These are phyloP conservation scores for Danaus plexippus DNA, from an alignment of 1,140 invertebrate genomes.

Conservation along the genomic window DNA sequence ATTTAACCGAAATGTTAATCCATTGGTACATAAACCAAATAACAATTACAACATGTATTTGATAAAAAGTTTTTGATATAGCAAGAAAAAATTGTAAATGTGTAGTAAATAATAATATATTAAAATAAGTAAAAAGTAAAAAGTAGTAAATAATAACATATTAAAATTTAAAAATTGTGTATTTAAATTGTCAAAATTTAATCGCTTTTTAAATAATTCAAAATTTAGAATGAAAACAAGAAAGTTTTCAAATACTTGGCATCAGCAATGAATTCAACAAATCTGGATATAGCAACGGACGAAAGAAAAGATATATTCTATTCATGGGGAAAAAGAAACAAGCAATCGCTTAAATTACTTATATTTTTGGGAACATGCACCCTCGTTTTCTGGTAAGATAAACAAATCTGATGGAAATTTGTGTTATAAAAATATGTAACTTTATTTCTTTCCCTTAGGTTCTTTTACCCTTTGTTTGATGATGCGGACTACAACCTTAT, in stretches of 20 bases:
- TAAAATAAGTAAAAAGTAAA: too few species aligned
- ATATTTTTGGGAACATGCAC: slow-evolving; percentile 31
- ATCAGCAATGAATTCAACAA: slow-evolving; percentile 39
- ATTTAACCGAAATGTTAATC: too few species aligned
- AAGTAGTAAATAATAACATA: too few species aligned
- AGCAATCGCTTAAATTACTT: slow-evolving; percentile 24
- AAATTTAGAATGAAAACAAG: slow-evolving; percentile 9
- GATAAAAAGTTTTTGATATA: too few species aligned
- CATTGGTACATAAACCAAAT: too few species aligned
- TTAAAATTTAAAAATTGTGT: too few species aligned
- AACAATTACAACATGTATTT: too few species aligned
- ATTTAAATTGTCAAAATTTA: too few species aligned
- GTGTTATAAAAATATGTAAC: slow-evolving; percentile 4
- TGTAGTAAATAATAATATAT: too few species aligned
- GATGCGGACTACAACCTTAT: slow-evolving; percentile 53
- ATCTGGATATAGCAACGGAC: slow-evolving; percentile 37
- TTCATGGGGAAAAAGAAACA: slow-evolving; percentile 30
- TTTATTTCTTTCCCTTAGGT: slow-evolving; percentile 30
- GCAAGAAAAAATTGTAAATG: too few species aligned
- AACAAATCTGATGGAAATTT: slow-evolving; percentile 1
- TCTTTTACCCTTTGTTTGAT: slow-evolving; percentile 47
- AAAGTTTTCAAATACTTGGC: slow-evolving; percentile 26
- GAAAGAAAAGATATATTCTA: slow-evolving; percentile 28
- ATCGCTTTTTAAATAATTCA: not conserved
- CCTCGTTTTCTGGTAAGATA: slow-evolving; percentile 32